Percentiles rank a stretch among this genome's conserved stretches.
These are phyloP conservation scores for Alexandromys fortis DNA, from an alignment of 2,113 vertebrate genomes.

Conservation along the genomic window DNA sequence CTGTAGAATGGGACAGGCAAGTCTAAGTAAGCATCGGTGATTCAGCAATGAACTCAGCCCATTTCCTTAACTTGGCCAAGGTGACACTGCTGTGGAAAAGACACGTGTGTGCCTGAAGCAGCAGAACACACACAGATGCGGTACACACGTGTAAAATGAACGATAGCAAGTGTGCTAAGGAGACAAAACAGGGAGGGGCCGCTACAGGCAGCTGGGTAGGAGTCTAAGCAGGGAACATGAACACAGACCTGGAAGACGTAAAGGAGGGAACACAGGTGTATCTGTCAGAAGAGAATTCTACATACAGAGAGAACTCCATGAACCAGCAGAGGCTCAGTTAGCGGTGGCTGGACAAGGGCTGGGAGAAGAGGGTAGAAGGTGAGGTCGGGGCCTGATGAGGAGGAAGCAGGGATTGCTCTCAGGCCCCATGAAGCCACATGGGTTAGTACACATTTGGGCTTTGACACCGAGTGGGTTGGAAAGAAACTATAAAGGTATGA, in stretches of 20 bases:
- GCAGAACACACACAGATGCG: background rate
- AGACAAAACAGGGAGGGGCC: background rate
- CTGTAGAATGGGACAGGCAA: background rate
- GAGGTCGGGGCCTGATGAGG: background rate
- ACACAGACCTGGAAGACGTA: background rate
- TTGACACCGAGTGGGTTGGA: background rate
- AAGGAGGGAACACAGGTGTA: background rate
- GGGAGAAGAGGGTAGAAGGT: background rate
- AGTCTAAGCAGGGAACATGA: background rate
- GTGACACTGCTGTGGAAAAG: background rate
- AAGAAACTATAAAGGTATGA: background rate
- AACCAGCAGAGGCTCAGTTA: background rate
- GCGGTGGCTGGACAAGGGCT: background rate
- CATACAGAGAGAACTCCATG: background rate
- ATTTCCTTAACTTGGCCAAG: background rate
- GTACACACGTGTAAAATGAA: background rate
- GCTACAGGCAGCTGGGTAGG: background rate
- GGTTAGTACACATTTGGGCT: background rate
- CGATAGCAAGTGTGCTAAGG: background rate
- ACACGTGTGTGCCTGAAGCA: rapidly evolving
- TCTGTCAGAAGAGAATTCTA: background rate
- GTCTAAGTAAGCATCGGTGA: background rate
- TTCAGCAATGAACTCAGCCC: background rate
- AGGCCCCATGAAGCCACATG: background rate
- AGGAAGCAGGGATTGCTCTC: too few species aligned